Conservation (phyloP, 2,113 vertebrate species). For the Argyrosomus japonicus region DNA sequence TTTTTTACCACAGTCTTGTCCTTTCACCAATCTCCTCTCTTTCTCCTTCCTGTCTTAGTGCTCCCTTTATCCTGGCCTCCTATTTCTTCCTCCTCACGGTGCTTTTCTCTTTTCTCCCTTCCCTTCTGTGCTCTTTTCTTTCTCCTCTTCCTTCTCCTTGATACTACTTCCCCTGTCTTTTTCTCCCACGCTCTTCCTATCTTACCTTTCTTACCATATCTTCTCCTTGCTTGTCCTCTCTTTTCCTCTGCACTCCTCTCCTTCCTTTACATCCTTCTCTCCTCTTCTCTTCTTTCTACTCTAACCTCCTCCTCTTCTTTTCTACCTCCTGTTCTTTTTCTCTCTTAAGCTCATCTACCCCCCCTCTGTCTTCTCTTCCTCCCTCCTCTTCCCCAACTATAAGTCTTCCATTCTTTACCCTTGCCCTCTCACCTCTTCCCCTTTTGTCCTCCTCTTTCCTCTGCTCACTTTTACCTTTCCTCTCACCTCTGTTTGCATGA, state of each 20-base stretch:
- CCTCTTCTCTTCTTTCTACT: background rate
- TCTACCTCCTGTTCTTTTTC: background rate
- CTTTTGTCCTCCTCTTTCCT: background rate
- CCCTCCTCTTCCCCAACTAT: too few relatives aligned
- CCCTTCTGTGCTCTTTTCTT: background rate
- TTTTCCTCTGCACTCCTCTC: too few relatives aligned
- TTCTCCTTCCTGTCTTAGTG: background rate
- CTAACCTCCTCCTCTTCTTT: background rate
- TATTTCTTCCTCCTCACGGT: background rate
- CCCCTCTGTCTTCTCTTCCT: background rate
- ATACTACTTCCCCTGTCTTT: background rate
- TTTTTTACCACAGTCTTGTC: conserved; percentile 13
- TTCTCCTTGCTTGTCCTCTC: too few relatives aligned
- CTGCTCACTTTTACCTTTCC: background rate
- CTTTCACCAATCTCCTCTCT: conserved; percentile 9
- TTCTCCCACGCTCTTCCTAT: background rate
- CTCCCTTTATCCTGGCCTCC: background rate
- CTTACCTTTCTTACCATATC: background rate
- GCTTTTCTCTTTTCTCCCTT: background rate
- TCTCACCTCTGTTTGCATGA: conserved; percentile 4
- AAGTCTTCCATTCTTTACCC: background rate
- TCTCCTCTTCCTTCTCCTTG: background rate
- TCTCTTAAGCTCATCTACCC: too few relatives aligned
- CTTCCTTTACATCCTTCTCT: background rate
- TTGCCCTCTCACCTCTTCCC: background rate